Evolutionary conservation across 2,113 vertebrate species (phyloP), one percentile per base, ranked within the genome.

Genomic region (Trichechus manatus): DNA sequence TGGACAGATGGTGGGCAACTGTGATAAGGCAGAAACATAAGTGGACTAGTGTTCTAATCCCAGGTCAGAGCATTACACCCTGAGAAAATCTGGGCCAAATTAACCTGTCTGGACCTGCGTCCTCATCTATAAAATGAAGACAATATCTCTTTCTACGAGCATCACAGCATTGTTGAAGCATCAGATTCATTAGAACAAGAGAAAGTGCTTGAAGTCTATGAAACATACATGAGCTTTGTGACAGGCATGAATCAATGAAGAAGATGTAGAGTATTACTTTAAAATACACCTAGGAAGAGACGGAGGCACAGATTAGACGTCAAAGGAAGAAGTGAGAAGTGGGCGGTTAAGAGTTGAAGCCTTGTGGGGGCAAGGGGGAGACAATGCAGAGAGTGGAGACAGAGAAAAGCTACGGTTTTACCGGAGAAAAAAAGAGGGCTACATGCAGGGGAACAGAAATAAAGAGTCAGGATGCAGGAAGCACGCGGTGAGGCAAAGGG

Each of bases 401-500:
- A 33, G 27, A 39, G 19, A 33, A 39, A 87, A 77, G 11, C 9
- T 61, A 3, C n/a, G 17, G 7, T 78, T 50, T 92, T 27, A 36
- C 0, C 19, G 17, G 63, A 83, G 64, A 89, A 70, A 36, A n/a
- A 68, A 88, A 88, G 42, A 75, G 9, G 4, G 6, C 36, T 83
- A 4, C 9, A 19, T 56, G 13, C 7, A 50, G 70, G 22, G 20
- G 6, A 27, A 61, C n/a, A 53, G 15, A 70, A 95, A 91, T 77
- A 68, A 74, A 87, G 53, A 88, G 64, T 33, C 22, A 84, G 33
- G 47, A 5, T 11, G 13, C 36, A 22, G 20, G 72, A 25, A 94
- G 56, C 66, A 95, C 84, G 80, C 89, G 90, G 66, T 87, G 75
- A 96, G 87, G 75, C 11, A 95, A 83, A 9, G 91, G 47, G 84